Base-by-base conservation (phyloP, 2,888 invertebrate species). In the Tinea trinotella region DNA sequence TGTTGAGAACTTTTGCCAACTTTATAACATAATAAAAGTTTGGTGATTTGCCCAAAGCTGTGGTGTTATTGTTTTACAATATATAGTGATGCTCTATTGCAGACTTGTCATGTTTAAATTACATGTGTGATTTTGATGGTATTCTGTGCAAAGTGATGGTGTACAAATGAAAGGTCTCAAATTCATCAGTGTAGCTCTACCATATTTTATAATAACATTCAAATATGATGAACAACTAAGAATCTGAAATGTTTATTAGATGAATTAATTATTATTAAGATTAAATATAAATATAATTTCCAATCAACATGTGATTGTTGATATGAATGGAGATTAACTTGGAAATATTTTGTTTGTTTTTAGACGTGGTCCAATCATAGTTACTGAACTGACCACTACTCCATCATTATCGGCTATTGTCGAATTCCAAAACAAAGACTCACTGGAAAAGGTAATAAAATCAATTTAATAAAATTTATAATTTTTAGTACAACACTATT, bases 301-400 rank as follows among this genome's bases (percentile, higher is more conserved):
- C 65, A 68, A 70, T 65, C 70, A 78, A 67, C 57, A 73, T n/a
- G n/a, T n/a, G n/a, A n/a, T n/a, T n/a, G n/a, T n/a, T n/a, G n/a
- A n/a, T n/a, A n/a, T n/a, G n/a, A 65, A 61, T 58, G 72, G 76
- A 80, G 74, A 83, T 83, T 85, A 85, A 85, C 70, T 64, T 75
- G 71, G 73, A 74, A 74, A 69, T 74, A 13, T 13, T 81, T 83
- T 82, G 76, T 84, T 84, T 82, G 74, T 84, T 85, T 85, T 79
- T 85, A 85, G 85, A 85, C 85, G 85, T 85, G 85, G 85, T 84
- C 85, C 85, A 79, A 84, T 85, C 82, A 81, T 85, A 80, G 85
- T 85, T 70, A 84, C 84, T 71, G 85, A 85, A 84, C 81, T 80
- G 85, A 85, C 86, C 83, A 84, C 83, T 74, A 84, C 85, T 76